Evolutionary conservation across 2,888 invertebrate species (phyloP).

Genomic region (Taphrorychus bicolor): DNA sequence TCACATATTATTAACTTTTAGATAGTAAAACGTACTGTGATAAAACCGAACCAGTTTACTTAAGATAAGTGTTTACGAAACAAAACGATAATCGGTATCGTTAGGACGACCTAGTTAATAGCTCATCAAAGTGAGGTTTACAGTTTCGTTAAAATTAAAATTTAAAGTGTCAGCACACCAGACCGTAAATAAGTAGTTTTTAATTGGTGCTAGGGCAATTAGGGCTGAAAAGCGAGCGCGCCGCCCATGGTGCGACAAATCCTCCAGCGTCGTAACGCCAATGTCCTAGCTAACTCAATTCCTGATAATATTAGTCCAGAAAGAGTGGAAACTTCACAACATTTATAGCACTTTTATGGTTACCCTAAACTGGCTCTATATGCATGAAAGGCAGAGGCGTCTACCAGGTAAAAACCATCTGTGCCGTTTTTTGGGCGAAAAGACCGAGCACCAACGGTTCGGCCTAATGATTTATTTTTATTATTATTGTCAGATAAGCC

Average conservation of each 20-base stretch:
- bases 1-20: too few species aligned
- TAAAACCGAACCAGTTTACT: neutral
- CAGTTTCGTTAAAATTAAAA: neutral
- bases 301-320: neutral
- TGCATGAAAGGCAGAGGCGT: neutral
- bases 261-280: neutral
- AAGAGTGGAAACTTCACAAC: conserved; percentile 4
- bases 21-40: too few species aligned
- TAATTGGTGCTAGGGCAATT: neutral
- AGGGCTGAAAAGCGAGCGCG: neutral
- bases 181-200: neutral
- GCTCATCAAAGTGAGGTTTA: neutral
- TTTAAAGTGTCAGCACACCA: neutral
- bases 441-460: neutral
- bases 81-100: neutral
- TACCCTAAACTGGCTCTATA: neutral
- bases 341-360: conserved; percentile 6
- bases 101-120: neutral
- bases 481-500: too few species aligned
- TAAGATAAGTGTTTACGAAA: neutral
- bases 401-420: conserved; percentile 7
- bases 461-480: too few species aligned
- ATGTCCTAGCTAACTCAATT: neutral
- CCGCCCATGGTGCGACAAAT: neutral
- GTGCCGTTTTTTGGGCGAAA: neutral